Evolutionary conservation across 2,797 vertebrate genomes (phyloP).

Genomic region (Remorina albescens): DNA sequence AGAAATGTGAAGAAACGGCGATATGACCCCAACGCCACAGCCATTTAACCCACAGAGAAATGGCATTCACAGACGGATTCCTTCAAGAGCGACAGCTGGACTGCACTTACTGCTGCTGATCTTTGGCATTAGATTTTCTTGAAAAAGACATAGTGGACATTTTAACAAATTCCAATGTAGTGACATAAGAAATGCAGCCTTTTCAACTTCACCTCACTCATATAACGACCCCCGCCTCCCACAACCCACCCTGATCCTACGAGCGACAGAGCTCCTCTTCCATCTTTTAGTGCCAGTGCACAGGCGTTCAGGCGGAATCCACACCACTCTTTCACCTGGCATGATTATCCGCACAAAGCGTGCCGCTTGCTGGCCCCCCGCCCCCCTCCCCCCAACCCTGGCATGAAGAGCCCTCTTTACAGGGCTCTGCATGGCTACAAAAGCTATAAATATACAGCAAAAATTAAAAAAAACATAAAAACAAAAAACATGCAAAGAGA

Average conservation of each 20-base stretch:
- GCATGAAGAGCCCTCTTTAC: conserved; percentile 91
- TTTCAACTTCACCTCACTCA: conserved; percentile 71
- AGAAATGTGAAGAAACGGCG: conserved; percentile 99
- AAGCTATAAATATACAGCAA: conserved; percentile 80
- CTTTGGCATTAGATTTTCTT: conserved; percentile 85
- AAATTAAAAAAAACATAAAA: conserved; percentile 59
- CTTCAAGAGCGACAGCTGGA: conserved; percentile 85
- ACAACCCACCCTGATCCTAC: conserved; percentile 64
- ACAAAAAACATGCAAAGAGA: conserved; percentile 56
- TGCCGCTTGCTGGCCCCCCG: conserved; percentile 80
- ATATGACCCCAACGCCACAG: conserved; percentile 93
- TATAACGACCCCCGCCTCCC: conserved; percentile 39
- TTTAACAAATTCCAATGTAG: conserved; percentile 85
- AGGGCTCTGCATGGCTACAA: conserved; percentile 94
- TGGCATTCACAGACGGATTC: conserved; percentile 77
- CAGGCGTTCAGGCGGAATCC: conserved; percentile 83
- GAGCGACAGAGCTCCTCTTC: conserved; percentile 84
- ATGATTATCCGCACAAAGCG: conserved; percentile 87
- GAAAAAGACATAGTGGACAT: conserved; percentile 85
- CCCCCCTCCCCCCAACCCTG: conserved; percentile 70
- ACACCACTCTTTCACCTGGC: conserved; percentile 87
- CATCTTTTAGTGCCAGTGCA: conserved; percentile 89
- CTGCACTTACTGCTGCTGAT: conserved; percentile 86
- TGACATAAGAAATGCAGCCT: conserved; percentile 83
- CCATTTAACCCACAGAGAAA: conserved; percentile 88